Evolutionary conservation across 2,888 invertebrate genomes (phyloP).

Genomic region (Drosophila longiperda): DNA sequence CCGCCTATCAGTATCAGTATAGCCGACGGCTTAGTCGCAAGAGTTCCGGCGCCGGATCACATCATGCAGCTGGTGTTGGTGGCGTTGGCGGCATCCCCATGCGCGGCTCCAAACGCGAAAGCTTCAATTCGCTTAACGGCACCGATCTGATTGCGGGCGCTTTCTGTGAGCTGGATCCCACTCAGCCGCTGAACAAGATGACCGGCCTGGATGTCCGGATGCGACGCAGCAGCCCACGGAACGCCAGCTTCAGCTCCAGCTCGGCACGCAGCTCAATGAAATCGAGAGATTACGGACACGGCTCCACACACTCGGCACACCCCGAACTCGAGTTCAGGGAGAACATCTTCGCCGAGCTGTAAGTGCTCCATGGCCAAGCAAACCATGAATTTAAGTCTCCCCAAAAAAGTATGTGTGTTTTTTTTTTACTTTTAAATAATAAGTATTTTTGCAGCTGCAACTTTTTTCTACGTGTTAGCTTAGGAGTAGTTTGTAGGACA

Average conservation of each 20-base stretch:
- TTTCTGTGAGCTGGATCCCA: conserved; percentile 83
- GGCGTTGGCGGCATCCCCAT: conserved; percentile 28
- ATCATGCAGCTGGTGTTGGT: conserved; percentile 46
- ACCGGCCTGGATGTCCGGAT: conserved; percentile 84
- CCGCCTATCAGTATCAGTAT: conserved; percentile 83
- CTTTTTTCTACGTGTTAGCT: conserved; percentile 46
- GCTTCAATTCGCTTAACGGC: conserved; percentile 82
- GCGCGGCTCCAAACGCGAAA: conserved; percentile 82
- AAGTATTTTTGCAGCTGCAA: conserved; percentile 23
- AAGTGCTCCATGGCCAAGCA: conserved; percentile 47
- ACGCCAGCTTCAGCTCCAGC: conserved; percentile 81
- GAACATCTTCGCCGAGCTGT: conserved; percentile 84
- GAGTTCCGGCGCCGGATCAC: conserved; percentile 73
- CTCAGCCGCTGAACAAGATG: conserved; percentile 84
- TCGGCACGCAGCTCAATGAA: conserved; percentile 84
- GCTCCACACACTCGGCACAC: conserved; percentile 82
- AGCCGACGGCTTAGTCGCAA: conserved; percentile 82
- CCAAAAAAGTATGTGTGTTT: neutral
- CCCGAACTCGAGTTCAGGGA: conserved; percentile 84
- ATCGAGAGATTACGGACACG: conserved; percentile 82
- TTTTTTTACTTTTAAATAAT: conserved; percentile 8
- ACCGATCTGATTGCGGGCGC: conserved; percentile 83
- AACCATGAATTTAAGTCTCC: neutral
- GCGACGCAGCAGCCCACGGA: conserved; percentile 80
- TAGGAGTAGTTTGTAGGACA: conserved; percentile 14